Evolutionary conservation across 2,888 invertebrate species (phyloP), one percentile per base, ranked within the genome.

Genomic region (Drosophila mettleri): DNA sequence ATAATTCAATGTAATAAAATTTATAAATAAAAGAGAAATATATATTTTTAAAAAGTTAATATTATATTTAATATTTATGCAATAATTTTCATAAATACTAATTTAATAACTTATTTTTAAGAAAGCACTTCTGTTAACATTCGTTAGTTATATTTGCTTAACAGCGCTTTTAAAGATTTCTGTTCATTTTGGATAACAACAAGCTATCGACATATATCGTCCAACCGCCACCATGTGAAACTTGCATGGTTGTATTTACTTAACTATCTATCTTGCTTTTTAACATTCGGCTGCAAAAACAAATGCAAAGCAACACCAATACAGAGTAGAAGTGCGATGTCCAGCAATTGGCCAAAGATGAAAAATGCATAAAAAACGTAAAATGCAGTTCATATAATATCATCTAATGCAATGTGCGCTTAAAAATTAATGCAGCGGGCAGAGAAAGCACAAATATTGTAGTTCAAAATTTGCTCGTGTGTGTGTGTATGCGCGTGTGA

Each of bases 381-480:
- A 71, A 59, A 60, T 67, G 48, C 53, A 14, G 45, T 48, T 31
- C 46, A 36, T 20, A 7, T 38, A 71, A 33, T 51, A 52, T 39
- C 52, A 48, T 29, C 29, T n/a, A 53, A 48, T 59, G 39, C 53
- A 67, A 57, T 54, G 67, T 53, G 59, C 45, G 53, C 62, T 54
- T 65, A 49, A 54, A 36, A 57, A 33, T 45, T 36, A 71, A 75
- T 41, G 45, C 27, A 60, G 16, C 57, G 57, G 59, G 31, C 54
- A 51, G 74, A 64, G 74, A 74, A 74, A 74, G 70, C 74, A 74
- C 45, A 51, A 71, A 54, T 39, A 53, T 75, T 59, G 59, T 41
- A 62, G 43, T 46, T 5, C 31, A 48, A 48, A 60, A 16, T 72
- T 72, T 33, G 52, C 55, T 71, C 24, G 52, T 59, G 69, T 52